Evolutionary conservation across 1,140 invertebrate genomes (phyloP).

Genomic region (Drosophila neocordata): DNA sequence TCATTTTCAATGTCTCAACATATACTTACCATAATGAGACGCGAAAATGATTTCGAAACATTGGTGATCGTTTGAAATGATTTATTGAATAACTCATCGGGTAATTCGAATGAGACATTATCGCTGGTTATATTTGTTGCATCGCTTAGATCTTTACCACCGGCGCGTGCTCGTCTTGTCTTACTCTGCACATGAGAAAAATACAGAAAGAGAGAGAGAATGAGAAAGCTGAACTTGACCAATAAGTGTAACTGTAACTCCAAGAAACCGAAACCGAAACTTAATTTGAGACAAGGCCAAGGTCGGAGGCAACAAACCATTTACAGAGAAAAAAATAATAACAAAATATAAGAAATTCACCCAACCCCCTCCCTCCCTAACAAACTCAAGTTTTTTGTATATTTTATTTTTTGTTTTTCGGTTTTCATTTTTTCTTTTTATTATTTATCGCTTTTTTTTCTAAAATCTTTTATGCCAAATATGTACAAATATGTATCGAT

Average conservation of each 20-base stretch:
- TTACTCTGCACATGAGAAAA: conserved; percentile 26
- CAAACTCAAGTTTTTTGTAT: conserved; percentile 10
- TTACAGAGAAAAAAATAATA: background rate
- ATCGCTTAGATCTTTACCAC: conserved; percentile 83
- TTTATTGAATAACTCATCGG: conserved; percentile 86
- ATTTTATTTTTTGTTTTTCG: conserved; percentile 21
- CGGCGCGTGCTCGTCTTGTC: conserved; percentile 38
- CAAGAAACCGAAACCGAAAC: background rate
- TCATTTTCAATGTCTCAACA: background rate
- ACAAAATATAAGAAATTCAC: background rate
- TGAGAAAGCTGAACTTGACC: conserved; percentile 33
- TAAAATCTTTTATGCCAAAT: conserved; percentile 58
- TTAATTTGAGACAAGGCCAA: conserved; percentile 27
- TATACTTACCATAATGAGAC: conserved; percentile 87
- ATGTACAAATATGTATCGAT: conserved; percentile 77
- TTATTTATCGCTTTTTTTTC: conserved; percentile 31
- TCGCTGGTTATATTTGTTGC: conserved; percentile 88
- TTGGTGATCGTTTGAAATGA: conserved; percentile 89
- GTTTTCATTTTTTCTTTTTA: conserved; percentile 31
- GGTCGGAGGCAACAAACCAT: conserved; percentile 11
- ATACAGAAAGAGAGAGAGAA: conserved; percentile 19
- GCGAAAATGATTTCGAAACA: conserved; percentile 87
- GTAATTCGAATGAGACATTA: conserved; percentile 86
- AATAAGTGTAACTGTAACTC: conserved; percentile 1
- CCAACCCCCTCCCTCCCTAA: background rate